phyloP scores from a whole-genome alignment of 2,888 invertebrate genomes.

The Petrolisthes cinctipes region DNA sequence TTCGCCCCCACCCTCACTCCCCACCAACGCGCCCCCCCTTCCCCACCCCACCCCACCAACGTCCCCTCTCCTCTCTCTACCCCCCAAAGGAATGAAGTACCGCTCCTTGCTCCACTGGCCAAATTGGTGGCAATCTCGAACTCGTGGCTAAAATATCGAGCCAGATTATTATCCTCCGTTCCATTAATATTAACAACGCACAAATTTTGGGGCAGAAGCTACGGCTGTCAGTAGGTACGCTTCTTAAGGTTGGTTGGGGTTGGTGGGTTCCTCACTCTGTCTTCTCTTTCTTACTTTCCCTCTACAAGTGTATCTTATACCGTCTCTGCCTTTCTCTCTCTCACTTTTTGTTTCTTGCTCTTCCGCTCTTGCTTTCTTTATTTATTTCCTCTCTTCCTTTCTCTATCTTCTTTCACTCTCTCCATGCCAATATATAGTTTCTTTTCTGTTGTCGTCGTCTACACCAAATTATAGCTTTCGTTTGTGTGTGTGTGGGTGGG shows the following conservation, averaged over 20 bases:
- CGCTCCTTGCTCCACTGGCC: slow-evolving; percentile 24
- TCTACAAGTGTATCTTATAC: neutral
- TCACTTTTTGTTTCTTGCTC: neutral
- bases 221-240: neutral
- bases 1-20: neutral
- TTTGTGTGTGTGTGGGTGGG: too few relatives aligned
- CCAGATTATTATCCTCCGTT: slow-evolving; percentile 12
- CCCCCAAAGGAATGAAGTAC: slow-evolving; percentile 19
- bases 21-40: neutral
- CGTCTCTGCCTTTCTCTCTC: neutral
- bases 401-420: neutral
- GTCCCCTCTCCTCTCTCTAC: neutral
- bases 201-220: neutral
- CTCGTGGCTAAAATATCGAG: slow-evolving; percentile 12
- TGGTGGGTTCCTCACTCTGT: neutral
- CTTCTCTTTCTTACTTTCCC: neutral
- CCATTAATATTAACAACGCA: slow-evolving; percentile 17
- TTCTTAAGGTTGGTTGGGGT: neutral
- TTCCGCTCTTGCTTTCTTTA: neutral
- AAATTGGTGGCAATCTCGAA: slow-evolving; percentile 23
- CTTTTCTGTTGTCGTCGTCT: neutral
- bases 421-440: neutral
- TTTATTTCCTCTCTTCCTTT: neutral
- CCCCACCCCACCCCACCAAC: too few relatives aligned
- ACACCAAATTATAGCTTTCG: too few relatives aligned